A percentile compares a stretch with the other conserved stretches of the same genome.
These are phyloP conservation scores for Chloromyia formosa DNA, from an alignment of 2,888 invertebrate genomes.

Conservation along the genomic window DNA sequence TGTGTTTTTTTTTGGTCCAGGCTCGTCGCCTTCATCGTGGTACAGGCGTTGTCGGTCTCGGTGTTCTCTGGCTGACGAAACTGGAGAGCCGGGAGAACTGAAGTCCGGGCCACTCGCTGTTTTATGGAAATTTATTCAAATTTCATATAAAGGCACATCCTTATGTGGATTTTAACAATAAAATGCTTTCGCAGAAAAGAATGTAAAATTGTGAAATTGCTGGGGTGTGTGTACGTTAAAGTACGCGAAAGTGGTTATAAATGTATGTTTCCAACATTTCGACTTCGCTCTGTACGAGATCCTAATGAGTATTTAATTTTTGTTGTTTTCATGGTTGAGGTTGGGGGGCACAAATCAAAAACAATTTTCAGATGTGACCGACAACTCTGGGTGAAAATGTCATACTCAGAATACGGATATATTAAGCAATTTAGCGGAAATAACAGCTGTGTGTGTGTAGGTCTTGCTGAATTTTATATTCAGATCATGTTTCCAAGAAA, in stretches of 20 bases:
- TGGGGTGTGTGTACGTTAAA: no score
- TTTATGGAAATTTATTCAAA: constrained; percentile 44
- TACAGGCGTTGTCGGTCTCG: no score
- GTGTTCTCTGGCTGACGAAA: neutral
- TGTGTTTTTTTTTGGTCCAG: neutral
- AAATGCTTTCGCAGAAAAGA: constrained; percentile 5
- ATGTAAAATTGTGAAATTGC: neutral
- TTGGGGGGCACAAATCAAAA: neutral
- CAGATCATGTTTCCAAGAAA: no score
- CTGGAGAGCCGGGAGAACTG: neutral
- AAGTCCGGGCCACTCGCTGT: constrained; percentile 28
- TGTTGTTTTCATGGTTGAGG: neutral
- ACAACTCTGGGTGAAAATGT: neutral
- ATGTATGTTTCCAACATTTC: neutral
- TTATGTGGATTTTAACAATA: constrained; percentile 38
- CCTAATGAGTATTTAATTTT: neutral
- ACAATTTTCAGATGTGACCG: neutral
- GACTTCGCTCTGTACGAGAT: neutral
- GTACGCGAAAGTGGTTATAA: no score
- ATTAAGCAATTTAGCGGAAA: no score
- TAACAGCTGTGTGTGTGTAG: no score
- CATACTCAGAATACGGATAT: no score
- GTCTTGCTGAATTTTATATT: no score
- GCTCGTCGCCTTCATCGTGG: no score
- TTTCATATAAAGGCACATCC: constrained; percentile 28